Conservation (phyloP, 2,797 vertebrate genomes). For the Heterohyrax brucei region DNA sequence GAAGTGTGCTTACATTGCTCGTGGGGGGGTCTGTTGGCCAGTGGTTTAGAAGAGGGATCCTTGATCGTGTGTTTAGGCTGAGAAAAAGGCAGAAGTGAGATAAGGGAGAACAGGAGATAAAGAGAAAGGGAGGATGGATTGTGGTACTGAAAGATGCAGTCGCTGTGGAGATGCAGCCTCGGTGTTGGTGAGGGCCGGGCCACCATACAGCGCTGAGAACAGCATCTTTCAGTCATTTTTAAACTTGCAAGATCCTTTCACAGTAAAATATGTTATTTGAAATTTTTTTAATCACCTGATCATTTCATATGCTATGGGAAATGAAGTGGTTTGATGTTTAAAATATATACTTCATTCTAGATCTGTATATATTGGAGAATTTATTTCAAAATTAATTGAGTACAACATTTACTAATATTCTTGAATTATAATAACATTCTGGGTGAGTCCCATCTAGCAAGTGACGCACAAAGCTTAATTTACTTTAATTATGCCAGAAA, state of each 20-base stretch:
- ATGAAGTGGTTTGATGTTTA: constrained; percentile 68
- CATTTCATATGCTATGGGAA: constrained; percentile 59
- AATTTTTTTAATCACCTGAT: constrained; percentile 70
- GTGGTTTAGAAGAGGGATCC: not conserved
- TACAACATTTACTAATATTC: constrained; percentile 76
- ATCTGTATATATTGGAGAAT: constrained; percentile 66
- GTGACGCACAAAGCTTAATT: constrained; percentile 75
- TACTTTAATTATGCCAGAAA: constrained; percentile 84
- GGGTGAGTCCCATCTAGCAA: constrained; percentile 76
- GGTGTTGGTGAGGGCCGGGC: not conserved
- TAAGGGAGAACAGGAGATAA: too few relatives aligned
- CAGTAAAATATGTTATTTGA: constrained; percentile 46
- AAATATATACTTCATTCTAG: constrained; percentile 74
- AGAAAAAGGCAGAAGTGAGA: not conserved
- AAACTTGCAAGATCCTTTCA: constrained; percentile 64
- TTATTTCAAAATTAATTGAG: constrained; percentile 83
- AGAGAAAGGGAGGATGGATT: not conserved
- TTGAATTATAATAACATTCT: constrained; percentile 73
- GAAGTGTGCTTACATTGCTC: not conserved
- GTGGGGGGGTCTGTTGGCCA: not conserved
- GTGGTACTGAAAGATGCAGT: not conserved
- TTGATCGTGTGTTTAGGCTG: not conserved
- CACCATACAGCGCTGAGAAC: not conserved
- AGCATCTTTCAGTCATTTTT: not conserved
- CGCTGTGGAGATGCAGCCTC: not conserved